Percentiles rank a stretch among this genome's conserved stretches.
These are phyloP conservation scores for Xylophagus ater DNA, from an alignment of 2,888 invertebrate species.

Conservation along the genomic window DNA sequence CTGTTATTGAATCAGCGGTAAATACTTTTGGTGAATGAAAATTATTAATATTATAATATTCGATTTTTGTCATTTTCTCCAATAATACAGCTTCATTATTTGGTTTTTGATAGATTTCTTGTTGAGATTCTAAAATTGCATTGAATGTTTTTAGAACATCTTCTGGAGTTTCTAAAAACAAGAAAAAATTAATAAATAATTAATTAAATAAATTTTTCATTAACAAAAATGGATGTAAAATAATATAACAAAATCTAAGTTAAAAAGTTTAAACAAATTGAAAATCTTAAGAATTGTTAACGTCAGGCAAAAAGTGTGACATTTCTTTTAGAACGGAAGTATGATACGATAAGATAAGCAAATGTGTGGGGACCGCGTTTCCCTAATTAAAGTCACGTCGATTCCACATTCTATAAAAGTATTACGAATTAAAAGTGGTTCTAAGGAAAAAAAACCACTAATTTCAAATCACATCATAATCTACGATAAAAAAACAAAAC, in stretches of 20 bases:
- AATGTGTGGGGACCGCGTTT: no score
- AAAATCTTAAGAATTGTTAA: no score
- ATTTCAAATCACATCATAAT: no score
- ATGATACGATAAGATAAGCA: no score
- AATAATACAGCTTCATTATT: slow-evolving; percentile 47
- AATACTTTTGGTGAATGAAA: slow-evolving; percentile 63
- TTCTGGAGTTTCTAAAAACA: slow-evolving; percentile 13
- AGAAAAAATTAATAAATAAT: background rate
- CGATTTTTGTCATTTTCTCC: slow-evolving; percentile 71
- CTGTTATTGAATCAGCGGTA: slow-evolving; percentile 62
- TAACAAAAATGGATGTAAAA: background rate
- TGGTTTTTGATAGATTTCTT: slow-evolving; percentile 45
- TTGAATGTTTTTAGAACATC: slow-evolving; percentile 31
- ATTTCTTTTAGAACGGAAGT: no score
- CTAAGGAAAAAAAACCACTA: no score
- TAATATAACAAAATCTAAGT: background rate
- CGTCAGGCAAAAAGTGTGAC: no score
- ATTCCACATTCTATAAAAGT: no score
- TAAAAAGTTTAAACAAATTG: background rate
- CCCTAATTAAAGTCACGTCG: no score
- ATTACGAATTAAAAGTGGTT: no score
- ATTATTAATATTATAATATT: slow-evolving; percentile 50
- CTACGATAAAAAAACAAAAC: no score
- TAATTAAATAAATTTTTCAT: background rate
- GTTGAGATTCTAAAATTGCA: slow-evolving; percentile 40